A percentile compares a stretch with the other conserved stretches of the same genome.
Evolutionary conservation across 2,113 vertebrate species (phyloP).

Genomic region (Gallinago media): DNA sequence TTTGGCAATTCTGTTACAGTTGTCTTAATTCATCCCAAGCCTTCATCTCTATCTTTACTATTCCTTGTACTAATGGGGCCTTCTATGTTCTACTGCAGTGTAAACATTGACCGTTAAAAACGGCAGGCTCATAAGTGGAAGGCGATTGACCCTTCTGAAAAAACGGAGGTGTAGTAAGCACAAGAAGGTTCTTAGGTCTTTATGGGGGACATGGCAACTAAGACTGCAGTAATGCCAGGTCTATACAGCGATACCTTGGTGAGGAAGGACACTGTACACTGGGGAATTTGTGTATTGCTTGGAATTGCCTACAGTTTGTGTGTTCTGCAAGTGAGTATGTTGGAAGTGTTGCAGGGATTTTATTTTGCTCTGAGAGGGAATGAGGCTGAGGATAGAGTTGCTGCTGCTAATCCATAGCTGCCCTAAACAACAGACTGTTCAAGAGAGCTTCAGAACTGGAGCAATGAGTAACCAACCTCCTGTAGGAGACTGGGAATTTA

Average conservation of each 20-base stretch:
- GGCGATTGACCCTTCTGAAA: background rate
- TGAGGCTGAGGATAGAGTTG: background rate
- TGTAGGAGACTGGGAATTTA: background rate
- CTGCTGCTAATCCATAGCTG: background rate
- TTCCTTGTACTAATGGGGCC: background rate
- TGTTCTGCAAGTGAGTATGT: background rate
- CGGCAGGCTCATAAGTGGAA: background rate
- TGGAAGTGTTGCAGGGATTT: background rate
- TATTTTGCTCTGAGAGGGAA: background rate
- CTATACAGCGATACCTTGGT: background rate
- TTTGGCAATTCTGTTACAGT: background rate
- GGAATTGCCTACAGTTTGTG: background rate
- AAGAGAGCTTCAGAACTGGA: background rate
- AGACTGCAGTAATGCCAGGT: background rate
- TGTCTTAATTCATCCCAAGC: background rate
- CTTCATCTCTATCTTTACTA: background rate
- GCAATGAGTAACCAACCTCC: background rate
- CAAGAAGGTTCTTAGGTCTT: background rate
- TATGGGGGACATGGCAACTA: rapidly evolving
- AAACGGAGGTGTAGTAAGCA: background rate
- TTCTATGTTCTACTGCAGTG: background rate
- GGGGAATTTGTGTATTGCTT: background rate
- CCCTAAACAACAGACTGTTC: background rate
- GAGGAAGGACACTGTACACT: background rate
- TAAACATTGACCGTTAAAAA: background rate